phyloP scores from a whole-genome alignment of 2,113 vertebrate species.

The Mobula birostris region DNA sequence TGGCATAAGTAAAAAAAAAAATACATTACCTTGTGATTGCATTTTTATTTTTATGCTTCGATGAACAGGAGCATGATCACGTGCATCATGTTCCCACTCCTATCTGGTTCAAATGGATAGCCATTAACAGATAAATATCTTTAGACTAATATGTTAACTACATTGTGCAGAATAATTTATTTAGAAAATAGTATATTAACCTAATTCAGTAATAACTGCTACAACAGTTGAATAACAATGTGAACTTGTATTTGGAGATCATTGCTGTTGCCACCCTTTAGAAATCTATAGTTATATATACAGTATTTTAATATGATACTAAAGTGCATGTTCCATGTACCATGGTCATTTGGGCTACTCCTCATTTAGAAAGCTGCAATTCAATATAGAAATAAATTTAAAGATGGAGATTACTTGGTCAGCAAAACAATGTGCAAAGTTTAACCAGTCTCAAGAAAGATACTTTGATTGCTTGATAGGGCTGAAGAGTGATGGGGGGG shows the following conservation, averaged over 20 bases:
- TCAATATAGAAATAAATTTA: background rate
- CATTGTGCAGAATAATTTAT: slow-evolving; percentile 14
- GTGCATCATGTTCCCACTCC: background rate
- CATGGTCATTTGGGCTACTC: background rate
- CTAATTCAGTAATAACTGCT: background rate
- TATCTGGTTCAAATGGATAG: background rate
- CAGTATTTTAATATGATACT: background rate
- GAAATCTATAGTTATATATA: background rate
- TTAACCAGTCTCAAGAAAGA: background rate
- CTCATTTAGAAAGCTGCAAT: slow-evolving; percentile 5
- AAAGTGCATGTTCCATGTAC: slow-evolving; percentile 27
- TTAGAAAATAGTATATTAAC: background rate
- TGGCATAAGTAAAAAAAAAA: background rate
- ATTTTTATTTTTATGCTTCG: background rate
- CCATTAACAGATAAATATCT: background rate
- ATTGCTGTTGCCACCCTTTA: background rate
- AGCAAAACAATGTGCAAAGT: background rate
- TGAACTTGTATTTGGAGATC: background rate
- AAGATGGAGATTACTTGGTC: background rate
- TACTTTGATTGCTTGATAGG: background rate
- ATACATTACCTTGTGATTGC: background rate
- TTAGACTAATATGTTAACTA: background rate
- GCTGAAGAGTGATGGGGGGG: no score
- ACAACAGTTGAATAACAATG: background rate
- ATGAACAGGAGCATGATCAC: background rate